These are phyloP conservation scores for Antheraea pernyi DNA, from an alignment of 1,140 invertebrate genomes.

Conservation along the genomic window DNA sequence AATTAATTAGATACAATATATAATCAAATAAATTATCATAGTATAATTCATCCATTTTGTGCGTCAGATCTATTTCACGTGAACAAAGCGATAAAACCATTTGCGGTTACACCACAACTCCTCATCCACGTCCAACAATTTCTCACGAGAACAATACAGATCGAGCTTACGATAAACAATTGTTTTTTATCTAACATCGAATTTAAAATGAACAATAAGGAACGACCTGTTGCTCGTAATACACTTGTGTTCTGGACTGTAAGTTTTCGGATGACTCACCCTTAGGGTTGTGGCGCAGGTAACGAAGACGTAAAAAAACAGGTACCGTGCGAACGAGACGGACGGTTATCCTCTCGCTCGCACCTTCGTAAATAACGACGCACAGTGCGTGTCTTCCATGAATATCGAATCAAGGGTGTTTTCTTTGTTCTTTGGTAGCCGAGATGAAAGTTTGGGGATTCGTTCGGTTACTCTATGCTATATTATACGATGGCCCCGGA, in stretches of 20 bases:
- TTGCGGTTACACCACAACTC: constrained; percentile 2
- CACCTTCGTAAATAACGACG: constrained; percentile 14
- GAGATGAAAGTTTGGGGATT: not conserved
- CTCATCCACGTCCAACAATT: constrained; percentile 3
- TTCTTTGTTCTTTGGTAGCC: constrained; percentile 21
- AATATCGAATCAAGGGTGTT: constrained; percentile 25
- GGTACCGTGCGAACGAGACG: constrained; percentile 13
- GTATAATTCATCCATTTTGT: not conserved
- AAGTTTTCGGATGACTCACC: not conserved
- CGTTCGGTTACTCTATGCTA: not conserved
- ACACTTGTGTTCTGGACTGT: constrained; percentile 7
- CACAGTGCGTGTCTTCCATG: constrained; percentile 18
- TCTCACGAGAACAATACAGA: constrained; percentile 4
- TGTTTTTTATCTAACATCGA: not conserved
- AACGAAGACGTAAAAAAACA: constrained; percentile 8
- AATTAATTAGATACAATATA: not conserved
- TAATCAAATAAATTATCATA: not conserved
- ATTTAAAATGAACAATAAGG: constrained; percentile 2
- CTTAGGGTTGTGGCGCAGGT: constrained; percentile 10
- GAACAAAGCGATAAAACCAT: not conserved
- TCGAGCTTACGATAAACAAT: constrained; percentile 1
- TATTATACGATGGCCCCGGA: not conserved
- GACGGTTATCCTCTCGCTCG: constrained; percentile 11
- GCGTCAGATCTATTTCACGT: not conserved
- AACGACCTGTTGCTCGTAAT: constrained; percentile 7